phyloP scores from a whole-genome alignment of 2,113 vertebrate species.

The Ceuthmochares aereus region DNA sequence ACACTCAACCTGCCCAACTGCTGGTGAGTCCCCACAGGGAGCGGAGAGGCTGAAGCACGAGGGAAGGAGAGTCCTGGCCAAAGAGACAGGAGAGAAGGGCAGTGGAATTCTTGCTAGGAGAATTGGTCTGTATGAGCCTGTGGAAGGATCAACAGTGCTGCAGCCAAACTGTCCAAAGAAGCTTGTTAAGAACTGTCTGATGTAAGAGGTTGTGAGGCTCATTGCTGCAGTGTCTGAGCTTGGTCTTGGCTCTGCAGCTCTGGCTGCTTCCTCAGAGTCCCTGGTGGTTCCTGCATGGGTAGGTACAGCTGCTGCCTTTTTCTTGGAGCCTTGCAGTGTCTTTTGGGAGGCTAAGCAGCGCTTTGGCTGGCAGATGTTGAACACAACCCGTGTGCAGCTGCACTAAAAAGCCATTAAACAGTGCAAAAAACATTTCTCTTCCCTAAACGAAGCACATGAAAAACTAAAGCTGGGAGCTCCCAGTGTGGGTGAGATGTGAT shows the following conservation, averaged over 20 bases:
- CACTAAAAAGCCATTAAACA: neutral
- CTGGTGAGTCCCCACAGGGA: conserved; percentile 81
- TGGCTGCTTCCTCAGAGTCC: neutral
- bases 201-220: neutral
- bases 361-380: neutral
- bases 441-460: neutral
- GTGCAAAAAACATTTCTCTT: neutral
- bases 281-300: neutral
- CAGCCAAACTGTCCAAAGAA: neutral
- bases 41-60: neutral
- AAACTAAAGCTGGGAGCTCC: neutral
- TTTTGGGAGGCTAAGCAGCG: neutral
- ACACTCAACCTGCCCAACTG: conserved; percentile 96
- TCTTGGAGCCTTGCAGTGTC: neutral
- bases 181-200: neutral
- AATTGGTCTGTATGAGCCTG: neutral
- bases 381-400: fast-evolving
- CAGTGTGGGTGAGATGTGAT: neutral
- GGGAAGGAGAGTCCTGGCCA: neutral
- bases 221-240: neutral
- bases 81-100: neutral
- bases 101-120: neutral
- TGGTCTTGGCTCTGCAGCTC: neutral
- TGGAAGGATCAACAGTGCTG: fast-evolving
- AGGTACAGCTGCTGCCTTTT: neutral